These are phyloP conservation scores for Alectura lathami DNA, from an alignment of 2,113 vertebrate species.

Conservation along the genomic window DNA sequence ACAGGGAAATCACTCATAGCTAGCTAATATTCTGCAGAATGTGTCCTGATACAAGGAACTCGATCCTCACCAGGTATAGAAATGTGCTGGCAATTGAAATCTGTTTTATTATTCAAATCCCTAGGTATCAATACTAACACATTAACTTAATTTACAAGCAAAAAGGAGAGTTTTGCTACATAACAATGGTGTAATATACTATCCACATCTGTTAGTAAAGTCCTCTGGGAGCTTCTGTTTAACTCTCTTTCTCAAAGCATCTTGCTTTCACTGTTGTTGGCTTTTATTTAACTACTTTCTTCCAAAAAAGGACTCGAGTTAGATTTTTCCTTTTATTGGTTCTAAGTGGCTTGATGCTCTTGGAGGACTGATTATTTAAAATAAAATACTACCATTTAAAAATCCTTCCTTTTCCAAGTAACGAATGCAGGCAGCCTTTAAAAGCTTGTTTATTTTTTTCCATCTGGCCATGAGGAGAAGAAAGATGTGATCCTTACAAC, in stretches of 20 bases:
- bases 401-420: not conserved
- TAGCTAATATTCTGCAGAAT: not conserved
- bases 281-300: constrained; percentile 11
- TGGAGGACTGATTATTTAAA: not conserved
- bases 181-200: not conserved
- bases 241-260: constrained; percentile 1
- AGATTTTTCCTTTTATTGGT: not conserved
- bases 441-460: not conserved
- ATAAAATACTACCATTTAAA: not conserved
- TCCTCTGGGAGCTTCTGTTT: constrained; percentile 21
- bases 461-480: not conserved
- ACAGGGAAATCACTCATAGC: not conserved
- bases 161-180: constrained; percentile 12
- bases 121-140: not conserved
- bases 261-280: not conserved
- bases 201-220: not conserved
- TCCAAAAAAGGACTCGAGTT: not conserved
- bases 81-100: constrained; percentile 19
- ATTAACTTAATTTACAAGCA: constrained; percentile 32
- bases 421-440: not conserved
- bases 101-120: constrained; percentile 37
- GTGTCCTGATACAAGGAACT: not conserved
- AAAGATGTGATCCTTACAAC: not conserved
- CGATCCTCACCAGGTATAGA: rapidly evolving
- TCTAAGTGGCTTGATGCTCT: not conserved